Percentiles rank a stretch among this genome's conserved stretches.
phyloP scores from a whole-genome alignment of 2,797 vertebrate species.

The Acanthurus leucopareius region DNA sequence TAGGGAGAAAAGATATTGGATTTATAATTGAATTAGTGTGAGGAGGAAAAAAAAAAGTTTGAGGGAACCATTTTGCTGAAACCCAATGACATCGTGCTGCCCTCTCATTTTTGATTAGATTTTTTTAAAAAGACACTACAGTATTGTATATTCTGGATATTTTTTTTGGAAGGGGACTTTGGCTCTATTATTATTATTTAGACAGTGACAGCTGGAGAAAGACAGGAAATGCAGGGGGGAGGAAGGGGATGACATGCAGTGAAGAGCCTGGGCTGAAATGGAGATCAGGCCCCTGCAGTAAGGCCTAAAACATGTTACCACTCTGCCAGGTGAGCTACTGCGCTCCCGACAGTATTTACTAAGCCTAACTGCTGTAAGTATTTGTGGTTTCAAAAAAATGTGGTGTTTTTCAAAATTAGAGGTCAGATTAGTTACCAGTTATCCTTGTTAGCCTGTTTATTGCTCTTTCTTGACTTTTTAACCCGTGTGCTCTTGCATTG shows the following conservation, averaged over 20 bases:
- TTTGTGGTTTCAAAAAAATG: slow-evolving; percentile 35
- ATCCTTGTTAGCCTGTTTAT: neutral
- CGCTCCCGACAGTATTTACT: neutral
- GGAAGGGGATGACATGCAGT: no score
- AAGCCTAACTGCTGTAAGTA: slow-evolving; percentile 30
- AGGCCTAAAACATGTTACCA: no score
- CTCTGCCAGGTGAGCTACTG: no score
- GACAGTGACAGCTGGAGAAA: no score
- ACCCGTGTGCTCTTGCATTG: neutral
- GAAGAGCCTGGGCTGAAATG: no score
- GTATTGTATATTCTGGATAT: neutral
- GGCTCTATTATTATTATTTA: no score
- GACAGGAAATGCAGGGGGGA: no score
- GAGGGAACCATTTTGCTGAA: slow-evolving; percentile 63
- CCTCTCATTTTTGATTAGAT: slow-evolving; percentile 27
- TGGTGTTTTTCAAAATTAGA: slow-evolving; percentile 21
- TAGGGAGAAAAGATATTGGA: slow-evolving; percentile 81
- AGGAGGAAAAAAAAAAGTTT: slow-evolving; percentile 56
- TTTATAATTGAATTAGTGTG: slow-evolving; percentile 83
- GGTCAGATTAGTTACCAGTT: neutral
- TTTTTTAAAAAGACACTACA: neutral
- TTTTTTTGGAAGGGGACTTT: no score
- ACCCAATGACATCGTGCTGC: slow-evolving; percentile 57
- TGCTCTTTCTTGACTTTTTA: neutral
- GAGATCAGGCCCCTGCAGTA: no score